Base-by-base conservation (phyloP, 2,113 vertebrate genomes). In the Oriolus oriolus region DNA sequence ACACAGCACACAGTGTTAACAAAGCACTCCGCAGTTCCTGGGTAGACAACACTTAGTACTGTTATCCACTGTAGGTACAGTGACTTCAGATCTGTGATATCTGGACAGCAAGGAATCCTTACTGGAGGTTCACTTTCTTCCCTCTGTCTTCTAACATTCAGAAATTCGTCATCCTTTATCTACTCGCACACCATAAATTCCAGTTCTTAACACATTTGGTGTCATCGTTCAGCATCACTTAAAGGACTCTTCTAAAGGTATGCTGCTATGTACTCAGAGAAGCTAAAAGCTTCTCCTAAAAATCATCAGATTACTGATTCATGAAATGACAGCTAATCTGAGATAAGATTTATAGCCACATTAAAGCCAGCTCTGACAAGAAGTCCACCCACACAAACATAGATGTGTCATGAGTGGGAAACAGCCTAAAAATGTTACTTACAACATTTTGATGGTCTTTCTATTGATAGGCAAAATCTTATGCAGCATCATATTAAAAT, bases 231-330 rank as follows among this genome's bases (percentile, higher is more conserved):
- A 79, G 33, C 52, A 71, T 33, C 27, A 45, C 50, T 84, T 68
- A 42, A 88, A 93, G 91, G 54, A 28, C 27, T 96, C 30, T 47
- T 91, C 86, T 93, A 84, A 87, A 94, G 31, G 53, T 41, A 71
- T 94, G 94, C 79, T 85, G 91, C 94, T 97, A 91, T 77, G 91
- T 76, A 81, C 97, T 93, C 78, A 81, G 92, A 97, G 87, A 85
- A 96, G 87, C 87, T 95, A 95, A 97, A 97, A 96, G 85, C 81
- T 93, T 85, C 13, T 35, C 28, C 61, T 68, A 53, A 85, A 94
- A 78, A 16, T 45, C 16, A 31, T 60, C 35, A 24, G 17, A 69
- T 61, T 69, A 69, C 24, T 41, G 17, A 91, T 78, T 45, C 23
- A 49, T 69, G 30, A 80, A 92, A 53, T 2, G 8, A 31, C 41